Evolutionary conservation across 1,140 invertebrate species (phyloP).

Genomic region (Pygmarrhopalites habei): DNA sequence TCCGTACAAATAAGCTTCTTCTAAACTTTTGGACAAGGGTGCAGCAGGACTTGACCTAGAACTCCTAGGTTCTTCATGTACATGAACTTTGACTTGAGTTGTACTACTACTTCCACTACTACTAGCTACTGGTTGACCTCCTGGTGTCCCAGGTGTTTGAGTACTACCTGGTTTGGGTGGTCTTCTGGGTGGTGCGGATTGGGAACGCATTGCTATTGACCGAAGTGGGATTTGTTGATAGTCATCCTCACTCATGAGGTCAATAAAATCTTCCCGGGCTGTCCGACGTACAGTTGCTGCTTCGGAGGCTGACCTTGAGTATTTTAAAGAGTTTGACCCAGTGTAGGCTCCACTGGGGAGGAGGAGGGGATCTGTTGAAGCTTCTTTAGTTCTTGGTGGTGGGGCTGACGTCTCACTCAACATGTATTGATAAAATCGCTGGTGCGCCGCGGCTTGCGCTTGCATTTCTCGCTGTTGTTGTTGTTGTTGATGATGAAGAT

Average conservation of each 20-base stretch:
- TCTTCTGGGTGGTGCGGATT: slow-evolving; percentile 30
- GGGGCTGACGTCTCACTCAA: neutral
- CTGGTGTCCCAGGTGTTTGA: neutral
- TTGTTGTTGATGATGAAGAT: slow-evolving; percentile 13
- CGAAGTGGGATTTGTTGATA: slow-evolving; percentile 54
- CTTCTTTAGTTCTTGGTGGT: neutral
- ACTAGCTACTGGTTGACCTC: neutral
- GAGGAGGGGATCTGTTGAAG: neutral
- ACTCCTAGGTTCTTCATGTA: slow-evolving; percentile 44
- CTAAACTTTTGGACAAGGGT: slow-evolving; percentile 30
- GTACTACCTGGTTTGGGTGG: slow-evolving; percentile 5
- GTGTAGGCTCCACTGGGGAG: slow-evolving; percentile 1
- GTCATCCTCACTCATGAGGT: slow-evolving; percentile 47
- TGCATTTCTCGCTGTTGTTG: slow-evolving; percentile 9
- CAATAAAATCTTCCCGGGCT: slow-evolving; percentile 4
- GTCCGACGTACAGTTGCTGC: neutral
- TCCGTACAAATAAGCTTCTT: slow-evolving; percentile 37
- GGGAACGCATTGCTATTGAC: slow-evolving; percentile 6
- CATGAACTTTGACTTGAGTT: slow-evolving; percentile 48
- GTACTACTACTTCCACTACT: neutral
- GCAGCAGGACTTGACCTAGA: slow-evolving; percentile 30
- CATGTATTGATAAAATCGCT: slow-evolving; percentile 10
- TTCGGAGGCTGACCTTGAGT: neutral
- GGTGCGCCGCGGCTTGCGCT: neutral
- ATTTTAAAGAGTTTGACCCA: slow-evolving; percentile 5